Evolutionary conservation across 1,140 invertebrate species (phyloP), one percentile per base, ranked within the genome.

Genomic region (Saccostrea echinata): DNA sequence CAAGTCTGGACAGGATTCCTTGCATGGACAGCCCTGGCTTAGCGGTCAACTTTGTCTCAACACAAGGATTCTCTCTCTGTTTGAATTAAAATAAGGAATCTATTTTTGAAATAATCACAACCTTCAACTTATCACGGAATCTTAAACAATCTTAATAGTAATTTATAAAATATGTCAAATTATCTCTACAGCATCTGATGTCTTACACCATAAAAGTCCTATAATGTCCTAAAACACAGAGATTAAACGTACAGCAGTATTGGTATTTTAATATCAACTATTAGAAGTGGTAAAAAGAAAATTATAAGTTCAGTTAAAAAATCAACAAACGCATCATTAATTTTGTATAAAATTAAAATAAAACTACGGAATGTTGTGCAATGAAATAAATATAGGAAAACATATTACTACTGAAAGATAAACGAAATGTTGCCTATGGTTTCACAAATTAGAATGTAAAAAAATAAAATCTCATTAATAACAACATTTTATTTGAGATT

Each of bases 341-440:
- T n/a, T n/a, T 57, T 57, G 33, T 64, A 43, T 64, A 84, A 84
- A 64, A 53, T 64, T 64, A 64, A 64, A 43, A n/a, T 64, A 64
- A 24, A 84, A 84, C 64, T 33, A 24, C 33, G 43, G 64, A 84
- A 84, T 35, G 61, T 24, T 43, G 33, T 35, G 53, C 12, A 9
- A 84, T 43, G 52, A 43, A 84, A 84, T n/a, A 8, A 84, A 84
- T 21, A 84, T 55, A 33, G 43, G 24, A 84, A 64, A 64, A 64
- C 27, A 4, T 84, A 84, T 64, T 13, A n/a, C 27, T 68, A n/a
- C 64, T 68, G 27, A 68, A 68, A 21, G 21, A 24, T 21, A 21
- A 68, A 68, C 12, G n/a, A n/a, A n/a, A n/a, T n/a, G n/a, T n/a
- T n/a, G n/a, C n/a, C n/a, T n/a, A n/a, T n/a, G n/a, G n/a, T n/a